A percentile compares a stretch with the other conserved stretches of the same genome.
phyloP scores from a whole-genome alignment of 2,797 vertebrate species.

The Atherinosoma microstoma region DNA sequence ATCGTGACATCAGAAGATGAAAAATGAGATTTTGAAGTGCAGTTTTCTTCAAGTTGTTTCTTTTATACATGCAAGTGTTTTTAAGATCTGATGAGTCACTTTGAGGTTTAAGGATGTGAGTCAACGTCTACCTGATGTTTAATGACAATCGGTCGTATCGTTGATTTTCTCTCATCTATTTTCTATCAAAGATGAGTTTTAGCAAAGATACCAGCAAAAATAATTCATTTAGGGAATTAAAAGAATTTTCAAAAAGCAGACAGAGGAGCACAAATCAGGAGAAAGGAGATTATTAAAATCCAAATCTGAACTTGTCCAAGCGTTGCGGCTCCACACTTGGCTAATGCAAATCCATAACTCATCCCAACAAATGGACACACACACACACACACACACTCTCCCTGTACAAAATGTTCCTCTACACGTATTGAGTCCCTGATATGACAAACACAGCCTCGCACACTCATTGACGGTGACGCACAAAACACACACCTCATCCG shows the following conservation, averaged over 20 bases:
- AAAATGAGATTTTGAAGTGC: background rate
- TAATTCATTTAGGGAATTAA: background rate
- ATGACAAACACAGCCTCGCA: slow-evolving; percentile 34
- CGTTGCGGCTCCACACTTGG: slow-evolving; percentile 20
- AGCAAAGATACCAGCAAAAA: background rate
- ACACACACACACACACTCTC: slow-evolving; percentile 9
- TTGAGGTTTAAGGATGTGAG: slow-evolving; percentile 17
- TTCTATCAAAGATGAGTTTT: background rate
- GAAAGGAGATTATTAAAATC: background rate
- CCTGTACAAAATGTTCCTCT: slow-evolving; percentile 67
- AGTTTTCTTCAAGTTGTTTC: background rate
- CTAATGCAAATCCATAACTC: slow-evolving; percentile 55
- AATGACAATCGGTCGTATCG: background rate
- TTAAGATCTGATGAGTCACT: slow-evolving; percentile 22
- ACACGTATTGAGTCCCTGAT: slow-evolving; percentile 22
- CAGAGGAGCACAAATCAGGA: background rate
- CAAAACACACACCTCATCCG: slow-evolving; percentile 44
- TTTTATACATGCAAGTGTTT: background rate
- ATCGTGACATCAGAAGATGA: background rate
- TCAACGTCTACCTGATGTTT: slow-evolving; percentile 3
- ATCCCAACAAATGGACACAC: slow-evolving; percentile 5
- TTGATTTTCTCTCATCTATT: background rate
- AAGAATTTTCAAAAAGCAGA: background rate
- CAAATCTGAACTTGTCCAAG: slow-evolving; percentile 43
- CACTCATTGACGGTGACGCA: slow-evolving; percentile 34